Evolutionary conservation across 2,888 invertebrate species (phyloP), one percentile per base, ranked within the genome.

Genomic region (Trimorus sp.): DNA sequence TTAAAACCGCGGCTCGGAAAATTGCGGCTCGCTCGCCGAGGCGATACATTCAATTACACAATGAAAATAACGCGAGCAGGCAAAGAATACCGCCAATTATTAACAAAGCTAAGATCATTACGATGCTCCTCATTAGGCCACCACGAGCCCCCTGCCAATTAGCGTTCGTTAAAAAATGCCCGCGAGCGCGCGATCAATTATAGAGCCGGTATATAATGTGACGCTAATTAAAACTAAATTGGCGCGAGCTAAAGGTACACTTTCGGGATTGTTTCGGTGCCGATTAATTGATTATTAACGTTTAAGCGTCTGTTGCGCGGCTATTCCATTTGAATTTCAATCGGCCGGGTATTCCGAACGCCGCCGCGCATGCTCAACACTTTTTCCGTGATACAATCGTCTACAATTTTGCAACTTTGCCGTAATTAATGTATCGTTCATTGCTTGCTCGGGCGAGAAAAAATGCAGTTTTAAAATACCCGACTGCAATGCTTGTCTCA

Each of bases 191-290:
- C 53, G 53, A 53, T 53, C 65, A 65, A 40, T 65, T 65, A 53
- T 53, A 40, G 12, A 65, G 15, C 14, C 48, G 12, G 16, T 53
- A 65, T 51, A 15, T 15, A 51, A 63, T 51, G 38, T 63, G 14
- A 63, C 63, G 38, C 38, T 60, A 62, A 62, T 48, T 62, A 45
- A 62, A 62, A 49, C 48, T 49, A 62, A 62, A 62, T 62, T 62
- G 62, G 49, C 51, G 15, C 51, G 15, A 38, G 48, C 37, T 11
- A 7, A 62, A 49, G 49, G 36, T 15, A 26, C 36, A 51, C 9
- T 51, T 63, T 51, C 51, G 11, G 14, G 37, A 49, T 49, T 7
- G 48, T 63, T 51, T 63, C 63, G 16, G 51, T 38, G 14, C 15
- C 26, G 26, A 49, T 38, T 51, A n/a, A 36, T 49, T 36, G 12